Percentiles rank a stretch among this genome's conserved stretches.
phyloP scores from a whole-genome alignment of 2,888 invertebrate species.

The Drosophila hamatofila region DNA sequence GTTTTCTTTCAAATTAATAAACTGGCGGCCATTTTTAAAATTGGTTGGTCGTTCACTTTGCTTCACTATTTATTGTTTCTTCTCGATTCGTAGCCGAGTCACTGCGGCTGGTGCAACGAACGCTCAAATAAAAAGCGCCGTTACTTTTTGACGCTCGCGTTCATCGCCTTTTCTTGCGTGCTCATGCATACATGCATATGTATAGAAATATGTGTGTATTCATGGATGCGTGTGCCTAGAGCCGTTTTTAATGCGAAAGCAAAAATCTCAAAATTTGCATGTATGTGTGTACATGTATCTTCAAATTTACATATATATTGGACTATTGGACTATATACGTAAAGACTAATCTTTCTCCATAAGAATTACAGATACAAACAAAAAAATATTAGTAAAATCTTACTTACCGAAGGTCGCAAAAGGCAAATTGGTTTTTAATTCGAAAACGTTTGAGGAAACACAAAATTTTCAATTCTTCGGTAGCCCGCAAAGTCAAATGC shows the following conservation, averaged over 20 bases:
- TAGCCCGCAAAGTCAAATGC: constrained; percentile 16
- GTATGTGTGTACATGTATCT: not conserved
- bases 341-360: not conserved
- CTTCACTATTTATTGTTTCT: constrained; percentile 25
- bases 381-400: fast-evolving
- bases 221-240: not conserved
- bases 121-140: constrained; percentile 42
- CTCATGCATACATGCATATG: not conserved
- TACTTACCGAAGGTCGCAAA: constrained; percentile 18
- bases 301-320: not conserved
- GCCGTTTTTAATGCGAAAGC: not conserved
- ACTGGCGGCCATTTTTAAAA: constrained; percentile 45
- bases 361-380: not conserved
- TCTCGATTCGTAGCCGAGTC: constrained; percentile 4
- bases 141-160: constrained; percentile 37
- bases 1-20: constrained; percentile 13
- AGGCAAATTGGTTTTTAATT: constrained; percentile 10
- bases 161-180: not conserved
- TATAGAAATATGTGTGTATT: not conserved
- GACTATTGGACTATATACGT: not conserved
- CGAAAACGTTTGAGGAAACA: constrained; percentile 18
- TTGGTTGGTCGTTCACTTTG: constrained; percentile 57
- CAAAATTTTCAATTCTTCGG: constrained; percentile 20
- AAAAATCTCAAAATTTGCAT: not conserved
- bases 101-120: constrained; percentile 49